Evolutionary conservation across 2,888 invertebrate species (phyloP), one percentile per base, ranked within the genome.

Genomic region (Sisyra nigra): DNA sequence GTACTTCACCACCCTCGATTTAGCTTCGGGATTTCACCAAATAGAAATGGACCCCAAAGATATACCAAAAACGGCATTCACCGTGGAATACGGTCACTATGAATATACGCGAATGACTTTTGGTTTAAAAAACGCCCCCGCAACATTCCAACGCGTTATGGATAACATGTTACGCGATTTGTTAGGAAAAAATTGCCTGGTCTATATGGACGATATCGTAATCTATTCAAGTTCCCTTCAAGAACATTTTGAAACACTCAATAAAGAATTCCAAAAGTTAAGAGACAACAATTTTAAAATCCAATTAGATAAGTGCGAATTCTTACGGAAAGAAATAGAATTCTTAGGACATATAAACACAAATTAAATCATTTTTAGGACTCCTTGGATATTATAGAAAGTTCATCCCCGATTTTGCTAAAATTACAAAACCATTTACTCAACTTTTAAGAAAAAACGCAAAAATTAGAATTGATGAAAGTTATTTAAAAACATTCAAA

Each of bases 321-420:
- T 59, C 30, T 43, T 57, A 5, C 42, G 51, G n/a, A 46, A 48
- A 14, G 56, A 59, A 52, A 56, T 61, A 9, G 52, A 53, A 1
- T 62, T 55, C 43, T 42, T 62, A 18, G 60, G 61, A 2, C 59
- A 57, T 34, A 52, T 57, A 2, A 56, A 62, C 2, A 53, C 56
- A 1, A 50, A 44, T 53, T 9, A 41, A 44, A 24, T 41, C 32
- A n/a, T 45, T 45, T 45, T 37, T 51, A 18, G 47, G 51, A 9
- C 42, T 50, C 2, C 46, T 49, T 3, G 34, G 50, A 1, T 53
- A 49, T 41, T 53, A 53, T 47, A 42, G 52, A 8, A 50, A 51
- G 44, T 53, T 53, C 24, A 42, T 52, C n/a, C 44, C 37, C 2
- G 48, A 45, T 36, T 45, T 50, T n/a, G n/a, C n/a, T n/a, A n/a